Evolutionary conservation across 1,140 invertebrate species (phyloP).

Genomic region (Drosophila gunungcola): DNA sequence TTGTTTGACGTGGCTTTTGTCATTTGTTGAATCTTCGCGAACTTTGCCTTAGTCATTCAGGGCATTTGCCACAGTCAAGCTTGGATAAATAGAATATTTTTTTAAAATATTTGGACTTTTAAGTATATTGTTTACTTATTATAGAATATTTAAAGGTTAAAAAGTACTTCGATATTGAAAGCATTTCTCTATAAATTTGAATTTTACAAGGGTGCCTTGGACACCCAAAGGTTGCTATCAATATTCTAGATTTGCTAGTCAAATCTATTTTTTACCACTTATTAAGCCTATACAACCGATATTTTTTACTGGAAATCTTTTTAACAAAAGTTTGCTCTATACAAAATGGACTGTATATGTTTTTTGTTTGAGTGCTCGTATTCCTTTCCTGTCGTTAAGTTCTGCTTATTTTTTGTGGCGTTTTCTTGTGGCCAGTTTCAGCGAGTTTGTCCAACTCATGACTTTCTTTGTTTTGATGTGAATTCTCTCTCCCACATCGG

Average conservation of each 20-base stretch:
- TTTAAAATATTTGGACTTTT: no score
- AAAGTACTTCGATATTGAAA: no score
- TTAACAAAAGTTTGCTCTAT: background rate
- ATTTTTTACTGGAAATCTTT: background rate
- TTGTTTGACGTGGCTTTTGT: slow-evolving; percentile 64
- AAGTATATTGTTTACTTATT: no score
- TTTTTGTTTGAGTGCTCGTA: slow-evolving; percentile 11
- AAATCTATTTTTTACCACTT: no score
- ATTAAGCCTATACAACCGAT: no score
- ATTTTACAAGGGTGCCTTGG: no score
- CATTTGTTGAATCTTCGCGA: slow-evolving; percentile 78
- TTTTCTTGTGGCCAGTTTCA: slow-evolving; percentile 26
- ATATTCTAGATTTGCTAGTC: no score
- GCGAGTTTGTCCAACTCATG: slow-evolving; percentile 61
- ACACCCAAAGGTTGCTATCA: no score
- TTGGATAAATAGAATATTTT: background rate
- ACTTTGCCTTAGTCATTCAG: slow-evolving; percentile 69
- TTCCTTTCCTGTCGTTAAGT: slow-evolving; percentile 4
- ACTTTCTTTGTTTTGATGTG: slow-evolving; percentile 78
- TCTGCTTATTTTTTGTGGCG: slow-evolving; percentile 8
- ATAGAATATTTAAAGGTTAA: no score
- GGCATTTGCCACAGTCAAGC: slow-evolving; percentile 18
- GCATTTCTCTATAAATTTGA: no score
- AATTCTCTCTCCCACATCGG: slow-evolving; percentile 44
- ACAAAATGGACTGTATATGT: background rate